These are phyloP conservation scores for Dorcus hopei DNA, from an alignment of 2,888 invertebrate genomes.

Conservation along the genomic window DNA sequence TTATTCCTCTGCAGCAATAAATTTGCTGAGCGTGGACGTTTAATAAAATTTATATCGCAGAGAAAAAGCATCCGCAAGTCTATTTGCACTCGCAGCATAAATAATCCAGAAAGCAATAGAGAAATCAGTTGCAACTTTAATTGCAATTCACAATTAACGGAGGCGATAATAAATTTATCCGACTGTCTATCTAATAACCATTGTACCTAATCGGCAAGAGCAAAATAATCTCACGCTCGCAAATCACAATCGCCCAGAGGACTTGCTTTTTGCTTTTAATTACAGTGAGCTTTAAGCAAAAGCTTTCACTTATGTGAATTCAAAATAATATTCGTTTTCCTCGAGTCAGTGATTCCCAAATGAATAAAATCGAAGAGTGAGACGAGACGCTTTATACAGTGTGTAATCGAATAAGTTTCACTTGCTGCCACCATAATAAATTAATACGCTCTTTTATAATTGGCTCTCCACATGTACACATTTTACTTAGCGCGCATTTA, in stretches of 20 bases:
- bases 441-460: too few relatives aligned
- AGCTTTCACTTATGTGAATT: too few relatives aligned
- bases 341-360: too few relatives aligned
- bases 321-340: too few relatives aligned
- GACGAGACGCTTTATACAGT: too few relatives aligned
- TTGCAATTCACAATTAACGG: background rate
- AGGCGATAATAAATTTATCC: background rate
- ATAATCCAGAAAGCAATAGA: background rate
- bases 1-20: too few relatives aligned
- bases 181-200: background rate
- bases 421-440: too few relatives aligned
- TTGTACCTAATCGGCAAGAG: constrained; percentile 1
- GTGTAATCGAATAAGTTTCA: too few relatives aligned
- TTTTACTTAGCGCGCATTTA: too few relatives aligned
- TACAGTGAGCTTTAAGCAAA: background rate
- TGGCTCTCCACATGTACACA: too few relatives aligned
- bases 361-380: too few relatives aligned
- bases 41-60: background rate
- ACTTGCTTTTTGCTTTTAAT: background rate
- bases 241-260: background rate
- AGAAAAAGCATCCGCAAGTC: background rate
- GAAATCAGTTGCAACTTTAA: background rate
- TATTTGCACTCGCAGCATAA: background rate
- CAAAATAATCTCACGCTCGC: constrained; percentile 4
- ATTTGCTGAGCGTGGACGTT: background rate